These are phyloP conservation scores for Adelognathus sp. DNA, from an alignment of 2,888 invertebrate genomes.

Conservation along the genomic window DNA sequence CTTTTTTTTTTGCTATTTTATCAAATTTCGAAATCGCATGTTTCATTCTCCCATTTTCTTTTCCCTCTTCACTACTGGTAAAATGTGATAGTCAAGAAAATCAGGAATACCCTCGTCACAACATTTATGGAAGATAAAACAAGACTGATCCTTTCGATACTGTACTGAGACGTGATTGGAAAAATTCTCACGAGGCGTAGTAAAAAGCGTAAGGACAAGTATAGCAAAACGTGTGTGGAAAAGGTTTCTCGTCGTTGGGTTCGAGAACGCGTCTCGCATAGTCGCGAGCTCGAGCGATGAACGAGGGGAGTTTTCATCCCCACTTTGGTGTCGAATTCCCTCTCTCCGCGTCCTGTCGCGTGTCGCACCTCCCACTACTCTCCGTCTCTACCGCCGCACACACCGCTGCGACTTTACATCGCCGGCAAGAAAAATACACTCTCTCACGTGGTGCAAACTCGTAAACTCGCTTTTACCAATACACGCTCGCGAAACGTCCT, in stretches of 20 bases:
- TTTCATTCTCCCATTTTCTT: too few relatives aligned
- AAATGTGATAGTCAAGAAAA: too few relatives aligned
- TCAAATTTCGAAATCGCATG: too few relatives aligned
- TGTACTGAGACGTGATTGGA: not conserved
- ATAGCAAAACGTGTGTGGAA: constrained; percentile 38
- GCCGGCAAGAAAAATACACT: constrained; percentile 29
- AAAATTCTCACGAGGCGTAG: constrained; percentile 28
- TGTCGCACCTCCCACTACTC: constrained; percentile 80
- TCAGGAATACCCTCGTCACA: too few relatives aligned
- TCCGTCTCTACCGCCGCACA: constrained; percentile 61
- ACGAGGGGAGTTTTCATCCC: constrained; percentile 55
- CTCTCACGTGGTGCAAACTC: constrained; percentile 49
- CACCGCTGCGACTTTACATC: constrained; percentile 53
- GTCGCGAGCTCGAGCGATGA: constrained; percentile 39
- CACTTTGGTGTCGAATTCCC: constrained; percentile 61
- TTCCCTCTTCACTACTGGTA: too few relatives aligned
- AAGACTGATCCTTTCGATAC: too few relatives aligned
- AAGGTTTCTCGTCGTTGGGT: constrained; percentile 24
- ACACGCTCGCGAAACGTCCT: constrained; percentile 39
- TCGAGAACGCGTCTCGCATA: constrained; percentile 50
- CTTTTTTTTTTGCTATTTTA: too few relatives aligned
- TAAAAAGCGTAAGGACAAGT: constrained; percentile 24
- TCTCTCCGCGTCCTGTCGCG: constrained; percentile 76
- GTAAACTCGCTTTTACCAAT: constrained; percentile 30
- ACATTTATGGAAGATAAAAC: too few relatives aligned